Base-by-base conservation (phyloP, 2,113 vertebrate genomes). In the Struthidea cinerea region DNA sequence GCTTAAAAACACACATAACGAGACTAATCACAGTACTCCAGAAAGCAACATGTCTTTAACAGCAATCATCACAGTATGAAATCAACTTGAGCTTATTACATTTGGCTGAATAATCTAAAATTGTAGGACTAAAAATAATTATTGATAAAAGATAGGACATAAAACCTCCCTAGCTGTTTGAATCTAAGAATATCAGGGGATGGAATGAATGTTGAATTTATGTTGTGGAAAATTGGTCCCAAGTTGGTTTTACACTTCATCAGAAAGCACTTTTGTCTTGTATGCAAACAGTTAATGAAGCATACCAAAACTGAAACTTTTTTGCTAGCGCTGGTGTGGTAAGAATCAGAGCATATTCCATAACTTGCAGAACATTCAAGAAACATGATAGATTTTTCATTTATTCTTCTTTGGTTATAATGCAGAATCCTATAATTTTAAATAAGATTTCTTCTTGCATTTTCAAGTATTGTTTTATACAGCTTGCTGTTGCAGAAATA, bases 141-240 rank as follows among this genome's bases (percentile, higher is more conserved):
- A 97, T 84, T 94, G 91, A 91, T 95, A 95, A 78, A 90, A 93
- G 71, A 96, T 85, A 96, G 92, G 81, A 93, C 82, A 92, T 96
- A 97, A 97, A 97, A 71, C 81, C 87, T 96, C 93, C 95, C 75
- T 91, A 89, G 94, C 87, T 89, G 83, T 94, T 95, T 97, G 78
- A 97, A 95, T 95, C 88, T 94, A 94, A 95, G 95, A 94, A 95
- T 97, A 97, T 96, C 97, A 96, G 93, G 96, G 97, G 95, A 97
- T 97, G 95, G 94, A 98, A 98, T 89, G 95, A 97, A 96, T 94
- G 94, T 96, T 98, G 97, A 97, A 98, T 98, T 98, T 98, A 98
- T 98, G 98, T 98, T 98, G 98, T 98, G 98, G 98, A 98, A 98
- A 98, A 98, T 98, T 98, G 98, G 97, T 98, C 98, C 98, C 97